Percentiles rank a stretch among this genome's conserved stretches.
phyloP scores from a whole-genome alignment of 2,113 vertebrate genomes.

The Otolemur garnettii region DNA sequence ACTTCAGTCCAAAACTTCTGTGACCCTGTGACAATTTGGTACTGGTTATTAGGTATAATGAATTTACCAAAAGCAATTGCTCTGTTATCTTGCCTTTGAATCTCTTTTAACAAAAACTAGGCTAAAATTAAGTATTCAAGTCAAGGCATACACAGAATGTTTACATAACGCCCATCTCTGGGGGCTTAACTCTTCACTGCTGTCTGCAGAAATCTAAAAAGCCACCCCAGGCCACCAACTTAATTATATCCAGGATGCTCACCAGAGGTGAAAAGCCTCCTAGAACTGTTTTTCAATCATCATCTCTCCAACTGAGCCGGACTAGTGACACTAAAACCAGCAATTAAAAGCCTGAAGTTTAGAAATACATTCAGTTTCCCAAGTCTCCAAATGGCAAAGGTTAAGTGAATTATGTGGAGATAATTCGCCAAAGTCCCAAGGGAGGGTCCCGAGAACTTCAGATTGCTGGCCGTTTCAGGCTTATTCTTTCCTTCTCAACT shows the following conservation, averaged over 20 bases:
- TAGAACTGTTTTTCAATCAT: conserved; percentile 87
- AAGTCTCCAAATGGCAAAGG: conserved; percentile 88
- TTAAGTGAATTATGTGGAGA: conserved; percentile 92
- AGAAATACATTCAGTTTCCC: conserved; percentile 87
- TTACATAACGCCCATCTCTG: conserved; percentile 58
- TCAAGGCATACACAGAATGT: background rate
- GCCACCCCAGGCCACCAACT: conserved; percentile 76
- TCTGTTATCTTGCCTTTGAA: conserved; percentile 26
- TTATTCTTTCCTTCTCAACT: conserved; percentile 77
- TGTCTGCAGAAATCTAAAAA: conserved; percentile 64
- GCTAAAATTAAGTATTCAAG: conserved; percentile 39
- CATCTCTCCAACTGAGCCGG: conserved; percentile 87
- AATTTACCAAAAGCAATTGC: background rate
- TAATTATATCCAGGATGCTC: conserved; percentile 86
- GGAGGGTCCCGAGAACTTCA: conserved; percentile 84
- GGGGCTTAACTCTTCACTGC: conserved; percentile 61
- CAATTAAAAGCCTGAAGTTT: conserved; percentile 89
- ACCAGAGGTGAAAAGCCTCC: conserved; percentile 88
- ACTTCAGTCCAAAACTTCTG: background rate
- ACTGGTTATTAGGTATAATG: background rate
- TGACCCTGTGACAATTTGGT: background rate
- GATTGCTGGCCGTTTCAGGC: conserved; percentile 73
- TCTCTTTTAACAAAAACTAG: conserved; percentile 6
- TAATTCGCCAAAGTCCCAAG: conserved; percentile 87
- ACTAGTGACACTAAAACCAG: conserved; percentile 87